These are phyloP conservation scores for Drosophila quasianomalipes DNA, from an alignment of 2,888 invertebrate genomes.

Conservation along the genomic window DNA sequence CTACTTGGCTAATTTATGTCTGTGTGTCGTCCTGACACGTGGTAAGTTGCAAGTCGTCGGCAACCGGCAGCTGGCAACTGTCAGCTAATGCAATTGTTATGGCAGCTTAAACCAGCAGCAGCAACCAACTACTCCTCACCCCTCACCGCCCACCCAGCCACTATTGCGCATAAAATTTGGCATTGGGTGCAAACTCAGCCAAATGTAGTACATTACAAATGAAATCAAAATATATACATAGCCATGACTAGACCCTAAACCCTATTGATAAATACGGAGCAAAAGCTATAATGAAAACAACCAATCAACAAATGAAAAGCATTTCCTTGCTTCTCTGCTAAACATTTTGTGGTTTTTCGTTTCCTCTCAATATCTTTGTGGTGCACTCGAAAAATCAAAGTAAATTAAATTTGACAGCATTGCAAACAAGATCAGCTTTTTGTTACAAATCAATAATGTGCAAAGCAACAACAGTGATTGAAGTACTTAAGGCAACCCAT, in stretches of 20 bases:
- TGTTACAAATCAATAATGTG: slow-evolving; percentile 61
- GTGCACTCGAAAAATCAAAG: slow-evolving; percentile 40
- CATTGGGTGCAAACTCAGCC: slow-evolving; percentile 27
- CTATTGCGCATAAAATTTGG: slow-evolving; percentile 44
- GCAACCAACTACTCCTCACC: neutral
- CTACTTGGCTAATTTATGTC: slow-evolving; percentile 57
- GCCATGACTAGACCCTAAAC: slow-evolving; percentile 40
- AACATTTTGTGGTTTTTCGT: slow-evolving; percentile 28
- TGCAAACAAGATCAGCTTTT: slow-evolving; percentile 54
- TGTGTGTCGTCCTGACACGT: slow-evolving; percentile 39
- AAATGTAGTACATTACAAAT: slow-evolving; percentile 54
- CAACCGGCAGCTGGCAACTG: slow-evolving; percentile 58
- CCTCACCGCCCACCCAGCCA: neutral
- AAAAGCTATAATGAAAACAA: slow-evolving; percentile 12
- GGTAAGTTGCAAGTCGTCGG: slow-evolving; percentile 18
- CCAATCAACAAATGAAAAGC: slow-evolving; percentile 47
- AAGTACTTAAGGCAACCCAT: slow-evolving; percentile 3
- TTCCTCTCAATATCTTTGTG: neutral
- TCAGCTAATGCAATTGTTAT: slow-evolving; percentile 67
- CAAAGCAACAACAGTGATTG: slow-evolving; percentile 8
- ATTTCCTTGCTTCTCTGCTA: slow-evolving; percentile 21
- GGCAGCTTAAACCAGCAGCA: slow-evolving; percentile 56
- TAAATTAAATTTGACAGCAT: slow-evolving; percentile 49
- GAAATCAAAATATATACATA: slow-evolving; percentile 66
- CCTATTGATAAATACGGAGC: slow-evolving; percentile 39